Base-by-base conservation (phyloP, 1,140 invertebrate species). In the Pinna nobilis region DNA sequence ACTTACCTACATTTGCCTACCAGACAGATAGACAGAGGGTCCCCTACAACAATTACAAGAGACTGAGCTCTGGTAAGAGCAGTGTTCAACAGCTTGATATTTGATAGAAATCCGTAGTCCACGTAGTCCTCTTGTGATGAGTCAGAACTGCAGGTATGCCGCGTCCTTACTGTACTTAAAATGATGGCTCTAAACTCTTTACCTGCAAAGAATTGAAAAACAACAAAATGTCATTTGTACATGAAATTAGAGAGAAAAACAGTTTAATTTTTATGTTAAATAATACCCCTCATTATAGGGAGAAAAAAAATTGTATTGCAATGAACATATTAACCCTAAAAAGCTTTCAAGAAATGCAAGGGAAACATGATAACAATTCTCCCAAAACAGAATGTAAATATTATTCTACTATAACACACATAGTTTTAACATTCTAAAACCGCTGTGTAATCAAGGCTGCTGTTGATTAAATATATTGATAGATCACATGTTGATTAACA, bases 171-270 rank as follows among this genome's bases (percentile, higher is more conserved):
- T 0, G 95, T 96, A 25, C 94, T 95, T 41, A 97, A 89, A 77
- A 97, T 94, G 33, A 97, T 93, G 0, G 94, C 95, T 11, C 94
- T 91, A 83, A 96, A 97, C 87, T 97, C 95, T 86, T 96, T 96
- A 18, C 92, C 92, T 93, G 77, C 5, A 82, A 59, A 75, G 15
- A 59, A 13, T 33, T 51, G 23, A 23, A 18, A 7, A 15, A 66
- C 1, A 66, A 11, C 50, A 66, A 44, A 11, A 44, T 11, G 39
- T 11, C 9, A 11, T 44, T n/a, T 44, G 39, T 44, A 44, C 9
- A n/a, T 44, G 9, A 9, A 11, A 44, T 44, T 44, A 44, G 39
- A 11, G n/a, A 44, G 9, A 11, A 11, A 44, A 44, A 44, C 39
- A 9, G n/a, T 44, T n/a, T 44, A n/a, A n/a, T 44, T 44, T 44